Evolutionary conservation across 64 coral and sea anemone genomes (phyloP).

Genomic region (Anthopleura sola): DNA sequence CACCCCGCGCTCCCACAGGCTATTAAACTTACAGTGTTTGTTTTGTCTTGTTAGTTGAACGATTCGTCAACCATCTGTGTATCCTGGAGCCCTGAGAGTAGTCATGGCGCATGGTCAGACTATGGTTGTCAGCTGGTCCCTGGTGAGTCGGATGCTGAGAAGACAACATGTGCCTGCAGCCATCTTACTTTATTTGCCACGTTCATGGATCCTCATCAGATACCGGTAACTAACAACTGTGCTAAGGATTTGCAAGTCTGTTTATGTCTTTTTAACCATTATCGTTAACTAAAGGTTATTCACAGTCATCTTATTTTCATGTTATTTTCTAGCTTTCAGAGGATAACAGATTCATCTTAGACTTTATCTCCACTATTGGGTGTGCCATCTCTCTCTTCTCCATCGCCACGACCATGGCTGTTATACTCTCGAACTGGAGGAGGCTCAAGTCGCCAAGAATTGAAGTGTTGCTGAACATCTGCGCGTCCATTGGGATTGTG

Average conservation of each 20-base stretch:
- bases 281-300: too few relatives aligned
- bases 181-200: conserved; percentile 32
- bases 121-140: conserved; percentile 17
- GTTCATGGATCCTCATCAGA: conserved; percentile 29
- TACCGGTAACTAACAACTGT: conserved; percentile 11
- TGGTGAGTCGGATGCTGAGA: not conserved
- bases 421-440: conserved; percentile 34
- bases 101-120: conserved; percentile 1
- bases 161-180: conserved; percentile 28
- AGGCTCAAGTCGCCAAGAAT: conserved; percentile 36
- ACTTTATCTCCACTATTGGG: conserved; percentile 32
- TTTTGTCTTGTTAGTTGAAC: not conserved
- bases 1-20: too few relatives aligned
- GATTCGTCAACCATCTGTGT: not conserved
- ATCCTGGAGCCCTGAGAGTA: conserved; percentile 22
- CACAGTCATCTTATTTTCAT: not conserved
- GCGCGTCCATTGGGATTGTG: conserved; percentile 21
- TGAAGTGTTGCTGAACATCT: conserved; percentile 55
- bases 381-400: conserved; percentile 55
- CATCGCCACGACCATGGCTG: conserved; percentile 27
- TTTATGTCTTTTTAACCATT: too few relatives aligned
- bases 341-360: not conserved
- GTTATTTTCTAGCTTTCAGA: not conserved
- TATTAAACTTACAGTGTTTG: not conserved
- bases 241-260: not conserved